Base-by-base conservation (phyloP, 2,888 invertebrate species). In the Noctua fimbriata region DNA sequence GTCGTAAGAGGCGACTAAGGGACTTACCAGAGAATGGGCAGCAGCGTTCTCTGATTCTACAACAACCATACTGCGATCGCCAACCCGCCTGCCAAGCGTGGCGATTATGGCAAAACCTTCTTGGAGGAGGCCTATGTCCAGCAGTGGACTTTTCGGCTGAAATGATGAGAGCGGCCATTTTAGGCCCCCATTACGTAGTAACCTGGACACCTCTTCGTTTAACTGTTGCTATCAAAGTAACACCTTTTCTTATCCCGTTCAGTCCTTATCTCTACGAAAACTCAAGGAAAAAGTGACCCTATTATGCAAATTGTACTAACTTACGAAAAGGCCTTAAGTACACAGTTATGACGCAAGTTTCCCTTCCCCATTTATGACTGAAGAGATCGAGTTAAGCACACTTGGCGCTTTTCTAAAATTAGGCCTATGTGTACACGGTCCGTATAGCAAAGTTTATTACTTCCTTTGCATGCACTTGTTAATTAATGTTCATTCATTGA, bases 361-460 rank as follows among this genome's bases (percentile, higher is more conserved):
- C 76, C 80, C 76, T 79, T 84, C 66, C 71, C 79, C 75, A 84
- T 83, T 89, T 87, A 89, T 87, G 82, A 87, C 78, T 86, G 75
- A 85, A 55, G 80, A 87, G 79, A 87, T 87, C 74, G 78, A 82
- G 69, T 79, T 70, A 78, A 60, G 74, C 67, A 41, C 52, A 83
- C 73, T 91, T 86, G 87, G 87, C 84, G 86, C 83, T 91, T 85
- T 87, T 88, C 92, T 92, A 92, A 91, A 91, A 88, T 92, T 92
- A 91, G 89, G 88, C 79, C 79, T 83, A 83, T 87, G 78, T 87
- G 77, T 86, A 44, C 49, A 88, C 81, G 91, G 88, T 90, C 75
- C 86, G 84, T 89, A 86, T 82, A 88, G 73, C 87, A 70, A 86
- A 85, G 86, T 93, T 93, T 92, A 93, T 90, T 85, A 89, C 91